Evolutionary conservation across 2,888 invertebrate genomes (phyloP).

Genomic region (Mycalesis mineus): DNA sequence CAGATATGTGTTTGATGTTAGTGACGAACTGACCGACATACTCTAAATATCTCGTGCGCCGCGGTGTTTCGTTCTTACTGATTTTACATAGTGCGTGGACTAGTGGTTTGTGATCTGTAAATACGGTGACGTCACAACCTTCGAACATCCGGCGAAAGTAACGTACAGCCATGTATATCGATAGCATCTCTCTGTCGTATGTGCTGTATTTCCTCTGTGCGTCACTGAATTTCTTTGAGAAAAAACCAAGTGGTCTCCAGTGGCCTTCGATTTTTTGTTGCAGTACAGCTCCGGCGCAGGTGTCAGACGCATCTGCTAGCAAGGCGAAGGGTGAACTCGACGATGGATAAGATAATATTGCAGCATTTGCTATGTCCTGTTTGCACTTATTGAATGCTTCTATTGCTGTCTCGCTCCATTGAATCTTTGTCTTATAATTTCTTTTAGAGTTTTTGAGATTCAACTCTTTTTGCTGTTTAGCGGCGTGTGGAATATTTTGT

Average conservation of each 20-base stretch:
- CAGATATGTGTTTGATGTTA: not conserved
- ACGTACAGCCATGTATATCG: constrained; percentile 10
- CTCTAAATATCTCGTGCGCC: constrained; percentile 1
- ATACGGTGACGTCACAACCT: not conserved
- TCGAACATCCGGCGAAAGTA: constrained; percentile 7
- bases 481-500: not conserved
- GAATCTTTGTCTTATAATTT: no score
- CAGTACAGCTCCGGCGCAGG: constrained; percentile 39
- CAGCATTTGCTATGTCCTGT: no score
- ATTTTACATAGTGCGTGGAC: not conserved
- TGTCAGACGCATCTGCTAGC: no score
- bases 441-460: no score
- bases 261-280: constrained; percentile 34
- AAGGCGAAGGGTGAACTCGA: no score
- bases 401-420: no score
- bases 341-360: no score
- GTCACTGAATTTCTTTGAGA: constrained; percentile 36
- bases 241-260: constrained; percentile 38
- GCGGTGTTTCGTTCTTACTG: not conserved
- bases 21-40: constrained; percentile 12
- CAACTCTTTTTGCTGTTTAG: not conserved
- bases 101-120: constrained; percentile 18
- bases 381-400: no score
- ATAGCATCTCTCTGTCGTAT: constrained; percentile 6
- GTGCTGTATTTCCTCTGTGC: constrained; percentile 22